These are phyloP conservation scores for Ursus arctos DNA, from an alignment of 2,113 vertebrate species.

Conservation along the genomic window DNA sequence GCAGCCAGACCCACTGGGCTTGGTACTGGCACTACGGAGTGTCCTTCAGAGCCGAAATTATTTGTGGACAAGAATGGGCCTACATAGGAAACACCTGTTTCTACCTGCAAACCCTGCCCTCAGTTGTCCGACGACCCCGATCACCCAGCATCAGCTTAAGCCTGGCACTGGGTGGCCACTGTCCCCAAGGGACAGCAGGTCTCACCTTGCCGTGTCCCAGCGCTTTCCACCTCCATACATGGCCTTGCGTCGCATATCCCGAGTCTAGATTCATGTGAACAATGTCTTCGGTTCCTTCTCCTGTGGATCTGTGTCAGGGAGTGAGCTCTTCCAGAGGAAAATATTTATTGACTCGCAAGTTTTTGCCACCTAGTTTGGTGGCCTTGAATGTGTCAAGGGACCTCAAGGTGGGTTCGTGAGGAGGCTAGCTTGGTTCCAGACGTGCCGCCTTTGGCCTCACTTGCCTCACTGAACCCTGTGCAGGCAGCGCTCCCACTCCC, in stretches of 20 bases:
- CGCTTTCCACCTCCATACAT: accelerated
- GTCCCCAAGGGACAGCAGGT: accelerated
- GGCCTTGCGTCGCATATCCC: neutral
- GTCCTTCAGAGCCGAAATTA: neutral
- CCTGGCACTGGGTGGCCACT: neutral
- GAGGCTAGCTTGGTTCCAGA: neutral
- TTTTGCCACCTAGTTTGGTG: neutral
- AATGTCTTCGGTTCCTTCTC: neutral
- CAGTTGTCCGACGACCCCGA: neutral
- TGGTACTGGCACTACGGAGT: neutral
- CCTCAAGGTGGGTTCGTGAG: neutral
- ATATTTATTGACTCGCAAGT: neutral
- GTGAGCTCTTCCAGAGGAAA: neutral
- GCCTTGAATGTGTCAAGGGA: neutral
- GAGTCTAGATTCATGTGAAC: neutral
- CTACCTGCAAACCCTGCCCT: neutral
- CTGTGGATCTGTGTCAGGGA: neutral
- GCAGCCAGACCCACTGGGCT: neutral
- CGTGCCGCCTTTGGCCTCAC: neutral
- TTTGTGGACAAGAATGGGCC: neutral
- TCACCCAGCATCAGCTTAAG: neutral
- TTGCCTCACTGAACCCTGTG: neutral
- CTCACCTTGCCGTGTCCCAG: neutral
- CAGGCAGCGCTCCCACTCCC: accelerated
- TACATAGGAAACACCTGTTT: neutral